Evolutionary conservation across 2,113 vertebrate species (phyloP).

Genomic region (Murina feae): DNA sequence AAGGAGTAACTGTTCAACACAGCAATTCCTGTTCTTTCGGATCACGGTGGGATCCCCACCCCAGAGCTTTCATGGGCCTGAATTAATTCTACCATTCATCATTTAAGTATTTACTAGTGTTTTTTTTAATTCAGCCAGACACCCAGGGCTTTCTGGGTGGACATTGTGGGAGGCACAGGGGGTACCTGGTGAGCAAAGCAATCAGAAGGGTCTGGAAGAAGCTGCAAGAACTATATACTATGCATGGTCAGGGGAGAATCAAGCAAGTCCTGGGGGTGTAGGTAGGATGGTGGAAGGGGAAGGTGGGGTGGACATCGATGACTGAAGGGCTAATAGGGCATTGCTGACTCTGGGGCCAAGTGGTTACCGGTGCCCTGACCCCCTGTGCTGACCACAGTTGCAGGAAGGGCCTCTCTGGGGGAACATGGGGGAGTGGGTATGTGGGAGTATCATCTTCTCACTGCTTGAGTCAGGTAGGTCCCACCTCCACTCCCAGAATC

Average conservation of each 20-base stretch:
- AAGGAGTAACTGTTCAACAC: not conserved
- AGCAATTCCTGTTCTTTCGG: not conserved
- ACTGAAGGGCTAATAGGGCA: not conserved
- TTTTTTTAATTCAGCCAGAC: not conserved
- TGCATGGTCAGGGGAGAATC: not conserved
- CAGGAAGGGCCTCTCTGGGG: not conserved
- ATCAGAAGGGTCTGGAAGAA: not conserved
- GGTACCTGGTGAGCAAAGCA: not conserved
- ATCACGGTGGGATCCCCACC: not conserved
- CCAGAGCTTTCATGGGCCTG: not conserved
- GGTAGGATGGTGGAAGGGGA: not conserved
- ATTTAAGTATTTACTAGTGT: not conserved
- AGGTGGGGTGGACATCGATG: not conserved
- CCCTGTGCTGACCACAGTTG: accelerated
- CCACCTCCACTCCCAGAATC: too few relatives aligned
- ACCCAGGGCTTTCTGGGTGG: not conserved
- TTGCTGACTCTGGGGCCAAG: not conserved
- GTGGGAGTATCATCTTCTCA: not conserved
- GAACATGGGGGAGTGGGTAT: too few relatives aligned
- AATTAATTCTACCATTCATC: not conserved
- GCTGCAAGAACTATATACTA: not conserved
- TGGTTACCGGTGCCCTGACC: not conserved
- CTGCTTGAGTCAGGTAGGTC: not conserved
- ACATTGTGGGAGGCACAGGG: too few relatives aligned
- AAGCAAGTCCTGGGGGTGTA: not conserved